phyloP scores from a whole-genome alignment of 1,140 invertebrate genomes.

The Papilio polytes region DNA sequence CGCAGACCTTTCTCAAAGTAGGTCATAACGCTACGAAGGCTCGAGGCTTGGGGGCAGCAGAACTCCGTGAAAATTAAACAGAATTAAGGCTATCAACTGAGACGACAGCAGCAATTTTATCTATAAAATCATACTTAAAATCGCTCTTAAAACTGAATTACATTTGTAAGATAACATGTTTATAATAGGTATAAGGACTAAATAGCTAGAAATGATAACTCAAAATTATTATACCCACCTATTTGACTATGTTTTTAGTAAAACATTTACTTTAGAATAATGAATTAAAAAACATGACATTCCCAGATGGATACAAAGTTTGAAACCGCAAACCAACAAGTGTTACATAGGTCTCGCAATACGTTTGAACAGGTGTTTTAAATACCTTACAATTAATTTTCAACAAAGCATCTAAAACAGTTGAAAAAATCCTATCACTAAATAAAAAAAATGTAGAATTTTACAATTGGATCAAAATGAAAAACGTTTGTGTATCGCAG shows the following conservation, averaged over 20 bases:
- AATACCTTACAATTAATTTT: too few species aligned
- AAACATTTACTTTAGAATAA: not conserved
- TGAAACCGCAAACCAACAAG: not conserved
- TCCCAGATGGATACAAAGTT: not conserved
- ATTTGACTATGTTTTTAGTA: not conserved
- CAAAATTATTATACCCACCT: not conserved
- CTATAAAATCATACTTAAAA: not conserved
- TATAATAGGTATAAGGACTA: too few species aligned
- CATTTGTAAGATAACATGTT: too few species aligned
- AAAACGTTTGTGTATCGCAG: too few species aligned
- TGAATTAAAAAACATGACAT: not conserved
- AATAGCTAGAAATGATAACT: not conserved
- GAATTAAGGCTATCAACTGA: slow-evolving; percentile 10
- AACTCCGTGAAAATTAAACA: slow-evolving; percentile 1
- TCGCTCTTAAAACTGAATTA: not conserved
- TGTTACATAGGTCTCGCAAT: not conserved
- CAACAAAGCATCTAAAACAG: too few species aligned
- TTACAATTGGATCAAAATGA: too few species aligned
- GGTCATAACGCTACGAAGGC: slow-evolving; percentile 5
- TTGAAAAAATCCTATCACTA: not conserved
- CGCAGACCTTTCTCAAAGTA: not conserved
- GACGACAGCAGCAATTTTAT: slow-evolving; percentile 12
- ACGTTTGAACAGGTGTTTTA: not conserved
- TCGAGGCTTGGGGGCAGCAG: not conserved
- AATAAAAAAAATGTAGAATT: not conserved